phyloP scores from a whole-genome alignment of 2,113 vertebrate genomes.

The Gnathonemus longibarbis region DNA sequence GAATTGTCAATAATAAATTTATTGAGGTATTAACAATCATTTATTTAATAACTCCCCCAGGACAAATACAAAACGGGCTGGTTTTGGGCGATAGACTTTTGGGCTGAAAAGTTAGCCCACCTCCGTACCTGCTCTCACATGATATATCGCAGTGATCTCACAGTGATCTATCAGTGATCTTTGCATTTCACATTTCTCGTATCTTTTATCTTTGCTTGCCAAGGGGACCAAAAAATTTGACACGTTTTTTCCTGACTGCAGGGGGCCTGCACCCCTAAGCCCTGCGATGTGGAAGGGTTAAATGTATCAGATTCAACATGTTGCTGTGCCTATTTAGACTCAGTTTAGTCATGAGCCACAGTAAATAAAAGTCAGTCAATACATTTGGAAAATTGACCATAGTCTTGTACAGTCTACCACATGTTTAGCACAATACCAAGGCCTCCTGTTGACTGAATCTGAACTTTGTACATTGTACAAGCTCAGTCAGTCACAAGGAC shows the following conservation, averaged over 20 bases:
- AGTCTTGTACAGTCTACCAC: neutral
- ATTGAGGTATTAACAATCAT: neutral
- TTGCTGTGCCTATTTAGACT: neutral
- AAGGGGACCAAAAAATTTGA: neutral
- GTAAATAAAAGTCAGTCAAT: neutral
- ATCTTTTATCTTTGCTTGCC: neutral
- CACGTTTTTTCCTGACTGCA: neutral
- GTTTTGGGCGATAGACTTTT: neutral
- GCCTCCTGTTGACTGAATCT: neutral
- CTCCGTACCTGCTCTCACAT: neutral
- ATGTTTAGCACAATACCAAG: neutral
- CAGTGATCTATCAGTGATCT: neutral
- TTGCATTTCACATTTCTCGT: neutral
- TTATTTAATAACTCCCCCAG: neutral
- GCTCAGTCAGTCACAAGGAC: neutral
- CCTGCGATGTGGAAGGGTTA: neutral
- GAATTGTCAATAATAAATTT: neutral
- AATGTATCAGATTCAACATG: neutral
- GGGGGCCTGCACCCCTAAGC: neutral
- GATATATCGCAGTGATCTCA: neutral
- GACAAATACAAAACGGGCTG: neutral
- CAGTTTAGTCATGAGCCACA: neutral
- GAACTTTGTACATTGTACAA: neutral
- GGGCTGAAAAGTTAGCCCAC: neutral
- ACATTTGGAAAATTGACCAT: neutral